Evolutionary conservation across 1,140 invertebrate genomes (phyloP), one percentile per base, ranked within the genome.

Genomic region (Colletes latitarsis): DNA sequence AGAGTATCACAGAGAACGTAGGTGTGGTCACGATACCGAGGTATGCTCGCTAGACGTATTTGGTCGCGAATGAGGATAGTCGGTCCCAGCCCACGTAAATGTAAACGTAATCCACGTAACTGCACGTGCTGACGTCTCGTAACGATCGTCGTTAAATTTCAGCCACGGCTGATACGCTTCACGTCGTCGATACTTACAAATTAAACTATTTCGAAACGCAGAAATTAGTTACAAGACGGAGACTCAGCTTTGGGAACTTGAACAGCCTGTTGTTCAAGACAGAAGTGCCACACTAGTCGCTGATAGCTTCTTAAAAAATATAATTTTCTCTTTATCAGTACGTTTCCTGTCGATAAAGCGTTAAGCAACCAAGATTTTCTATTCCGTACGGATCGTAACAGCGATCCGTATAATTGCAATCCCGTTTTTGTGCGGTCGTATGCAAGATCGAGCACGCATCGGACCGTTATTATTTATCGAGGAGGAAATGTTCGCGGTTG

Each of bases 51-150:
- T 12, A 82, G 90, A 90, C 91, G 88, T 92, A 92, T 92, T 92
- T 92, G 91, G 89, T 90, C 89, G 86, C 82, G 85, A 88, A 85
- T 84, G 86, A 85, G 83, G 84, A 88, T 88, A 88, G 49, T 74
- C 82, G 80, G 66, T 79, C 72, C 49, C 87, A 81, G 66, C 85
- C 84, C 86, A 87, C 81, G 77, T 83, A 52, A n/a, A 73, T 53
- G 15, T 76, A 66, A 82, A 77, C 67, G 58, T 82, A 85, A 85
- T 78, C 60, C 68, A 46, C 53, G 73, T 82, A 75, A 74, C 84
- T 74, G 64, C 58, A 52, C 10, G 46, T 82, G 19, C n/a, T 4
- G 14, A n/a, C 49, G 21, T 21, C 30, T 14, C 58, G n/a, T 39
- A 19, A 57, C 5, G 5, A 72, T 46, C 17, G 6, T 17, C 53